phyloP scores from a whole-genome alignment of 2,888 invertebrate genomes.

The Trichogramma dendrolimi region DNA sequence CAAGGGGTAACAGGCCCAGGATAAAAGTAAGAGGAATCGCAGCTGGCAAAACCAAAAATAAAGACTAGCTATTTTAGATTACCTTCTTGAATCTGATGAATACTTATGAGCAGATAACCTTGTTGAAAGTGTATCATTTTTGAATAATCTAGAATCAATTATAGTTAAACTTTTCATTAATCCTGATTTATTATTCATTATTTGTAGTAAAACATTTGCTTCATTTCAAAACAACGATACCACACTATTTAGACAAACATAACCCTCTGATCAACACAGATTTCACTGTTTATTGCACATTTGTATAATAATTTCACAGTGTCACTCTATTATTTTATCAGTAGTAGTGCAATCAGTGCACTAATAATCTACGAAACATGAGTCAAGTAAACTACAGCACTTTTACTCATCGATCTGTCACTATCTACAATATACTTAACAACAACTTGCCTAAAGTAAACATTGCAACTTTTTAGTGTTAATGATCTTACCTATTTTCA shows the following conservation, averaged over 20 bases:
- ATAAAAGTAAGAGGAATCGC: too few species aligned
- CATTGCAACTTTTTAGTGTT: too few species aligned
- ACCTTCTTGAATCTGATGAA: conserved; percentile 44
- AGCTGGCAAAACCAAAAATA: background rate
- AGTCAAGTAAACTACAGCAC: too few species aligned
- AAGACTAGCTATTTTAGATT: conserved; percentile 17
- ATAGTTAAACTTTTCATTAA: background rate
- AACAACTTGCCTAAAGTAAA: too few species aligned
- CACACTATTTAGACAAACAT: conserved; percentile 14
- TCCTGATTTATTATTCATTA: background rate
- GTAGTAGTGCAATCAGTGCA: too few species aligned
- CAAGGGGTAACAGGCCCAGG: background rate
- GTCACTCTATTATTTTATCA: too few species aligned
- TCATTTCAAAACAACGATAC: background rate
- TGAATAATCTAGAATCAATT: conserved; percentile 39
- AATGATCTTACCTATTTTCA: conserved; percentile 24
- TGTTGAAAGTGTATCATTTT: conserved; percentile 40
- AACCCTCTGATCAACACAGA: conserved; percentile 5
- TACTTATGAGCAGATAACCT: conserved; percentile 42
- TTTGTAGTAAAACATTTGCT: background rate
- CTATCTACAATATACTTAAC: too few species aligned
- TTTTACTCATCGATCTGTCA: too few species aligned
- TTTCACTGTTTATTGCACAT: too few species aligned
- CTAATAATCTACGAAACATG: too few species aligned
- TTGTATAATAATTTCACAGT: too few species aligned